Evolutionary conservation across 2,888 invertebrate species (phyloP), one percentile per base, ranked within the genome.

Genomic region (Darwinula stevensoni): DNA sequence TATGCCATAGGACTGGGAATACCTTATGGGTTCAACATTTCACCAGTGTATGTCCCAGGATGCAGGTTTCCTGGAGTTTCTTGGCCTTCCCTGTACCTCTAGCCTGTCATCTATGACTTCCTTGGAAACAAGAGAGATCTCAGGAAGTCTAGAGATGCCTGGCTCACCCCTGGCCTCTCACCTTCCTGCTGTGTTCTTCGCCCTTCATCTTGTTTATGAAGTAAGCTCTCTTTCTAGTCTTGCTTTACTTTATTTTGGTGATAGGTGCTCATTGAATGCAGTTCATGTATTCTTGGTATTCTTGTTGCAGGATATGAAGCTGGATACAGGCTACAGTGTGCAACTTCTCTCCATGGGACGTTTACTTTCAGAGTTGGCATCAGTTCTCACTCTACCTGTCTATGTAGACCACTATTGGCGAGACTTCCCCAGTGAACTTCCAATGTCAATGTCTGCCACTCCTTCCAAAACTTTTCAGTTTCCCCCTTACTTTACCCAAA

Each of bases 131-230:
- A n/a, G n/a, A n/a, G n/a, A n/a, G n/a, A n/a, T n/a, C n/a, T n/a
- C n/a, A n/a, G n/a, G n/a, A n/a, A n/a, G n/a, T n/a, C n/a, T n/a
- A n/a, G n/a, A n/a, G n/a, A n/a, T n/a, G n/a, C n/a, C 58, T 0
- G 63, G 62, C 36, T 62, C 72, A 0, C 47, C 65, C 2, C 52
- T 84, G 2, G 80, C 74, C 42, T 60, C 65, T 0, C 65, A 69
- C 41, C 61, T 74, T 9, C 61, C 72, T 4, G 58, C 71, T 32
- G 59, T 84, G 17, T 58, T 82, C 34, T 76, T 67, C 46, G 61
- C 72, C 0, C 56, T 88, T 18, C 88, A 88, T 54, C 55, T 88
- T 17, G 58, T 84, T 0, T 86, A 86, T 44, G 86, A 88, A 58
- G 58, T 56, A 41, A 37, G 34, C 14, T 22, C 28, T 12, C 14